phyloP scores from a whole-genome alignment of 2,888 invertebrate genomes.

The Phorcus lineatus region DNA sequence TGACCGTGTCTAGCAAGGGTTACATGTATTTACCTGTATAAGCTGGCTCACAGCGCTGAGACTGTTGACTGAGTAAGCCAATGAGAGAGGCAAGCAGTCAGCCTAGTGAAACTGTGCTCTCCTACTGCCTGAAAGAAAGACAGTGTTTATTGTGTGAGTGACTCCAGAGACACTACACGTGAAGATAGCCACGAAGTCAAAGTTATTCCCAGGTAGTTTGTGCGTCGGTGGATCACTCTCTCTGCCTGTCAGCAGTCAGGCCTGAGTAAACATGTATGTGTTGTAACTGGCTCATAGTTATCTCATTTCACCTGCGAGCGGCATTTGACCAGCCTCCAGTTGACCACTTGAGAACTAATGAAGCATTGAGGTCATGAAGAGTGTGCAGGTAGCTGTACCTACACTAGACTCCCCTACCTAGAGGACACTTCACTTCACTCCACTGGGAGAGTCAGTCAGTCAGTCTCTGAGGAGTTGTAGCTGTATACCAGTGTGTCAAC shows the following conservation, averaged over 20 bases:
- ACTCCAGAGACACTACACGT: background rate
- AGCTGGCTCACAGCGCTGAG: background rate
- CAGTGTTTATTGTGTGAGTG: background rate
- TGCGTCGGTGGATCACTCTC: background rate
- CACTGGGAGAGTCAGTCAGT: too few relatives aligned
- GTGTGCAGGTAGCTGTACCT: background rate
- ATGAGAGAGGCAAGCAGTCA: background rate
- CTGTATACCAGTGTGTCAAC: too few relatives aligned
- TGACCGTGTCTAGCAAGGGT: background rate
- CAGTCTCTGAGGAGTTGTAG: too few relatives aligned
- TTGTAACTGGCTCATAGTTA: conserved; percentile 6
- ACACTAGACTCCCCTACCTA: background rate
- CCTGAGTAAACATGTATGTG: conserved; percentile 6
- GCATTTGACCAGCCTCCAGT: background rate
- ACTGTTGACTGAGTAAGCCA: background rate
- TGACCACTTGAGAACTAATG: conserved; percentile 9
- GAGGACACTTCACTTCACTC: background rate
- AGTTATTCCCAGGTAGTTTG: too few relatives aligned
- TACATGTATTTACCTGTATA: conserved; percentile 14
- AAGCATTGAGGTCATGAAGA: conserved; percentile 18
- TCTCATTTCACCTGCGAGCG: background rate
- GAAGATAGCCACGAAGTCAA: too few relatives aligned
- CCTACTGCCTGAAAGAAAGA: background rate
- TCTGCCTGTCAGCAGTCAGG: background rate
- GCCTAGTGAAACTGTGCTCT: background rate